Evolutionary conservation across 92 coral and sea anemone genomes (phyloP).

Genomic region (Zoanthus sociatus): DNA sequence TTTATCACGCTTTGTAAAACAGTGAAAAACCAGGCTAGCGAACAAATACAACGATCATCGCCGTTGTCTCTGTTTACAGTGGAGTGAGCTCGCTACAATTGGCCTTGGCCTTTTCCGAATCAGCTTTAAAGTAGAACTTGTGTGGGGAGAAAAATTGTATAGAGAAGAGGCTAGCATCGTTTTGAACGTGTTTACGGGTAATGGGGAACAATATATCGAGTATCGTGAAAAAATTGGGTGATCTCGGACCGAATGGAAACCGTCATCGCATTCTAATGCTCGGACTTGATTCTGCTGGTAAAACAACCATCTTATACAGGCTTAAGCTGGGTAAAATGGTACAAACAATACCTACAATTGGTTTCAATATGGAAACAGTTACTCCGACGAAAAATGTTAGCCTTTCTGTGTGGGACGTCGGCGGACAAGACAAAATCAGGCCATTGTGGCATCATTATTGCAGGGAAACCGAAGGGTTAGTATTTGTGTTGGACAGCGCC

Average conservation of each 20-base stretch:
- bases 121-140: neutral
- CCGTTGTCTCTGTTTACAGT: neutral
- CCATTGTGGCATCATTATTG: conserved; percentile 49
- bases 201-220: conserved; percentile 36
- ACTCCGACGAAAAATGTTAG: conserved; percentile 49
- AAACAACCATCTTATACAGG: conserved; percentile 43
- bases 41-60: neutral
- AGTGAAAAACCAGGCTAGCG: neutral
- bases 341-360: conserved; percentile 44
- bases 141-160: neutral
- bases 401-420: conserved; percentile 44
- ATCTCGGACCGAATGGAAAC: conserved; percentile 42
- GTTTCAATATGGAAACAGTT: conserved; percentile 49
- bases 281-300: conserved; percentile 42
- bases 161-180: neutral
- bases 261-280: conserved; percentile 44
- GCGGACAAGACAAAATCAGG: conserved; percentile 42
- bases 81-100: neutral
- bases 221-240: conserved; percentile 39
- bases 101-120: neutral
- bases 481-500: conserved; percentile 43
- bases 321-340: conserved; percentile 44
- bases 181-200: neutral
- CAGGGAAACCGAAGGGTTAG: conserved; percentile 38
- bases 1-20: neutral